These are phyloP conservation scores for Eucidaris tribuloides DNA, from an alignment of 35 echinoderm and acorn worm species.

Conservation along the genomic window DNA sequence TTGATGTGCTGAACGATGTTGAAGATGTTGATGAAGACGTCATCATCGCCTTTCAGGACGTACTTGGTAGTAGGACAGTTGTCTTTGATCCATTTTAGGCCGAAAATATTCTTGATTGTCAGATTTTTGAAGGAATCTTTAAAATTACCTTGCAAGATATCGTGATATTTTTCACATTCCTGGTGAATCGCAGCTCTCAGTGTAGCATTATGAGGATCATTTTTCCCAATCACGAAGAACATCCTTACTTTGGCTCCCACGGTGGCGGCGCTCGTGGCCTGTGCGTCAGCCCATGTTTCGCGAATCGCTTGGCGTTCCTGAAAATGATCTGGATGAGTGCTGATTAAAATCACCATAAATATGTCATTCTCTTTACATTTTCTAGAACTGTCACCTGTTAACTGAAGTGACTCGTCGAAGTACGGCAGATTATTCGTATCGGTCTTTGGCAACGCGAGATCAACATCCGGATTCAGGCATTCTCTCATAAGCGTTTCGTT, in stretches of 20 bases:
- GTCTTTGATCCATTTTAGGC: not conserved
- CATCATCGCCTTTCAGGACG: not conserved
- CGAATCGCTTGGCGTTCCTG: not conserved
- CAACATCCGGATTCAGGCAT: not conserved
- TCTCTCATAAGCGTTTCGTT: not conserved
- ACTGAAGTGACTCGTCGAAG: not conserved
- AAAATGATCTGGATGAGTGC: not conserved
- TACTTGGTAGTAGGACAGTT: not conserved
- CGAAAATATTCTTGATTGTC: not conserved
- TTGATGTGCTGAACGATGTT: not conserved
- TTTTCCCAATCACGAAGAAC: not conserved
- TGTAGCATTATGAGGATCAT: not conserved
- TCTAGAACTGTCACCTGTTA: not conserved
- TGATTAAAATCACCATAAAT: not conserved
- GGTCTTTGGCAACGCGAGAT: not conserved
- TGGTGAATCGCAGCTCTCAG: not conserved
- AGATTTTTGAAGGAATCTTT: constrained; percentile 3
- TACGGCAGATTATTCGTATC: not conserved
- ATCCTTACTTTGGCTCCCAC: not conserved
- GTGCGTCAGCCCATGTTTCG: not conserved
- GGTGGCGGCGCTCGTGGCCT: not conserved
- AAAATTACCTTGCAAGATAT: constrained; percentile 1
- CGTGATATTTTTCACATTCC: not conserved
- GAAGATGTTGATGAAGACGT: not conserved
- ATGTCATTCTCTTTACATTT: not conserved